These are phyloP conservation scores for Chloroceryle aenea DNA, from an alignment of 2,113 vertebrate species.

Conservation along the genomic window DNA sequence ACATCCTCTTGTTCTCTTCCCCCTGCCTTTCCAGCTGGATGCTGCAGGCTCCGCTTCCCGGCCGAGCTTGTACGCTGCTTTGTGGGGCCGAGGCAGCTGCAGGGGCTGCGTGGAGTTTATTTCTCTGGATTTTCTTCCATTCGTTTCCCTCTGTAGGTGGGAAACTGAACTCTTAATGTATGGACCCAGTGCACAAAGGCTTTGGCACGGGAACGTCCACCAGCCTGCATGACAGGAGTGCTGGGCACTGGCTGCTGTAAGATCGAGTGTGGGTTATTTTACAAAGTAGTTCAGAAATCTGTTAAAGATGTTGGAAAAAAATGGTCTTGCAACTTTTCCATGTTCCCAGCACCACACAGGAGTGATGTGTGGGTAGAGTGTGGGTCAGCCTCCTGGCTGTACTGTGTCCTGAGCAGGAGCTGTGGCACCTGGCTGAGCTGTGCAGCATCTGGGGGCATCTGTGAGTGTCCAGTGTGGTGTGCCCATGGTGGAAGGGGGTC, in stretches of 20 bases:
- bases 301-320: accelerated
- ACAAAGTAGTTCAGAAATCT: neutral
- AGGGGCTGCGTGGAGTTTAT: neutral
- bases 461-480: accelerated
- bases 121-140: neutral
- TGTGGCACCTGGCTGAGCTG: accelerated
- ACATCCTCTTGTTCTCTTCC: constrained; percentile 30
- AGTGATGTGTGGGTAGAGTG: accelerated
- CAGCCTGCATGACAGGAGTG: neutral
- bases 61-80: neutral
- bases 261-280: accelerated
- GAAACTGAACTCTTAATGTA: accelerated
- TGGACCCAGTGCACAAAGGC: accelerated
- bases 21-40: constrained; percentile 22
- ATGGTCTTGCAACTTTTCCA: accelerated
- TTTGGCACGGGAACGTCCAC: accelerated
- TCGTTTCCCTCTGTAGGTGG: neutral
- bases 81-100: neutral
- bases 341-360: accelerated
- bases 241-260: accelerated
- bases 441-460: neutral
- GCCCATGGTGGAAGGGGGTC: neutral
- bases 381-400: neutral
- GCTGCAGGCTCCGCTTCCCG: neutral
- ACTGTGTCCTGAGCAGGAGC: neutral